phyloP scores from a whole-genome alignment of 2,888 invertebrate species.

The Busseola fusca region DNA sequence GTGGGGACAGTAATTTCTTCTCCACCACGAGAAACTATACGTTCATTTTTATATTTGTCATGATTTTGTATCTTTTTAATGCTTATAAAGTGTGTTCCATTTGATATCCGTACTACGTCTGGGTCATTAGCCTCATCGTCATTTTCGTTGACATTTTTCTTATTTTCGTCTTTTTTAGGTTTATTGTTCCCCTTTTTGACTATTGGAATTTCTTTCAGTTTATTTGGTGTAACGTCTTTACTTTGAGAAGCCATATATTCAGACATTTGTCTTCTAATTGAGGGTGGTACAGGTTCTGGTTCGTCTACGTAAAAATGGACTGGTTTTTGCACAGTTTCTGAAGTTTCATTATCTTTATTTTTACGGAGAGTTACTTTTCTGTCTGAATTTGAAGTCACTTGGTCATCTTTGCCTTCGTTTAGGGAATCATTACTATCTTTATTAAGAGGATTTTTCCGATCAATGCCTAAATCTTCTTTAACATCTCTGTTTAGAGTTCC shows the following conservation, averaged over 20 bases:
- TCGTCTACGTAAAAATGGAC: constrained; percentile 40
- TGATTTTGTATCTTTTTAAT: constrained; percentile 35
- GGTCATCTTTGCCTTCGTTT: neutral
- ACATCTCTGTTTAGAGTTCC: neutral
- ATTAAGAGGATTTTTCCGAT: neutral
- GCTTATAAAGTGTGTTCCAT: constrained; percentile 47
- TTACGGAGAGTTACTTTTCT: neutral
- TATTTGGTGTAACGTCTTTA: constrained; percentile 12
- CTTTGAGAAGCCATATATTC: neutral
- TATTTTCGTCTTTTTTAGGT: neutral
- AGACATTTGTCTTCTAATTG: neutral
- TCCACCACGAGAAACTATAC: neutral
- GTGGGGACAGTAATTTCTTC: neutral
- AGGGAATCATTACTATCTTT: neutral
- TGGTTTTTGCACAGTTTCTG: constrained; percentile 10
- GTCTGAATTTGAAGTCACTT: neutral
- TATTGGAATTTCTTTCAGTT: constrained; percentile 27
- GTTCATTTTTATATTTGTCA: constrained; percentile 8
- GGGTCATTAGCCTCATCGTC: neutral
- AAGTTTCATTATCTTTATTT: neutral
- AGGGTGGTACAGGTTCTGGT: constrained; percentile 30
- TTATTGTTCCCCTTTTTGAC: neutral
- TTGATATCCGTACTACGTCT: constrained; percentile 23
- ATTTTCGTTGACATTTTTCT: neutral
- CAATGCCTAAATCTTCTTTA: neutral